Conservation (phyloP, 30 jellyfish, hydroid and myxozoan species). For the Hydractinia echinata region DNA sequence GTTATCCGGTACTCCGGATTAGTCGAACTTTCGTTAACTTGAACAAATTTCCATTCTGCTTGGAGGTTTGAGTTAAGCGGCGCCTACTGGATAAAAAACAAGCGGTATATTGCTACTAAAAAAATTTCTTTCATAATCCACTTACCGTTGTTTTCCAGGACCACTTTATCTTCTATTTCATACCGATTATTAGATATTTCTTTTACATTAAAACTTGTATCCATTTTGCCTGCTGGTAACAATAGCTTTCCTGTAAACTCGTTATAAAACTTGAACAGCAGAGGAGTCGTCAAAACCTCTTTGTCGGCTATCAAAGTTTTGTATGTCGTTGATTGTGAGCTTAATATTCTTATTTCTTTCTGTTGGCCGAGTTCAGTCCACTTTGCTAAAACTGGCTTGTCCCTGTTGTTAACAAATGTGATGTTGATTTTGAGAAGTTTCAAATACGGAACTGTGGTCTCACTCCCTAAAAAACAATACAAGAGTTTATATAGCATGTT, state of each 20-base stretch:
- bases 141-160: no score
- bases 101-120: no score
- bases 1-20: no score
- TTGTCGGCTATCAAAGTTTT: neutral
- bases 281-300: neutral
- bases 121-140: no score
- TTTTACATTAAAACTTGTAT: neutral
- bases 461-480: no score
- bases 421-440: neutral
- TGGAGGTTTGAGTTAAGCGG: no score
- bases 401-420: neutral
- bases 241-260: neutral
- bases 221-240: constrained; percentile 4
- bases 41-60: no score
- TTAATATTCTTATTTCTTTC: neutral
- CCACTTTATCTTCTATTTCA: no score
- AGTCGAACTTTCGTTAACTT: no score
- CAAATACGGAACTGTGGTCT: neutral
- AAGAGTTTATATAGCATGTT: no score
- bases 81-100: no score
- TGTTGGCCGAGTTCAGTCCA: neutral
- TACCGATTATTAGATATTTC: neutral
- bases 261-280: constrained; percentile 11
- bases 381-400: neutral
- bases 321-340: neutral